These are phyloP conservation scores for Protonemura montana DNA, from an alignment of 2,888 invertebrate species.

Conservation along the genomic window DNA sequence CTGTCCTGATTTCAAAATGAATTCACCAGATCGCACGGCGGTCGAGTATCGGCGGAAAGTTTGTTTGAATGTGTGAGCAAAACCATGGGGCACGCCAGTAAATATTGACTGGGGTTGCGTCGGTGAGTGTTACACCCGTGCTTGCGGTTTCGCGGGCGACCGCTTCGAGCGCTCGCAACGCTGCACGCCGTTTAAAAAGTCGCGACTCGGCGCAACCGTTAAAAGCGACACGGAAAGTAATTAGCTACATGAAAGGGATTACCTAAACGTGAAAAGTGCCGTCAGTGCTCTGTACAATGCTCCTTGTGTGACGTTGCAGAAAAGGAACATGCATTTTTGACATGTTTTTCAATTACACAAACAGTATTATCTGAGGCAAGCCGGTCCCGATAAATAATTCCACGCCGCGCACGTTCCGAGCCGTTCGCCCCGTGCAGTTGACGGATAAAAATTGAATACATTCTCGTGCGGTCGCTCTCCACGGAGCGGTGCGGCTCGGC, in stretches of 20 bases:
- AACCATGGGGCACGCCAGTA: neutral
- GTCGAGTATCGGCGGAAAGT: neutral
- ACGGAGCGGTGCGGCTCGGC: neutral
- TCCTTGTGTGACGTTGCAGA: neutral
- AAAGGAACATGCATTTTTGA: neutral
- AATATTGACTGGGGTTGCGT: neutral
- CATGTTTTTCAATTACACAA: conserved; percentile 1
- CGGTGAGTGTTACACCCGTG: too few species aligned
- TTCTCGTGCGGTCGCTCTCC: neutral
- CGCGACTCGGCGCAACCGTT: too few species aligned
- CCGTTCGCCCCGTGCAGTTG: conserved; percentile 7
- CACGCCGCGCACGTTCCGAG: neutral
- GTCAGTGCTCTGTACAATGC: neutral
- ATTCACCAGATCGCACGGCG: neutral
- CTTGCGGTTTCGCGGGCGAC: too few species aligned
- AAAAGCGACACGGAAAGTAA: too few species aligned
- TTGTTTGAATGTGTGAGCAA: neutral
- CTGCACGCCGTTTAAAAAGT: too few species aligned
- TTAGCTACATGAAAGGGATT: too few species aligned
- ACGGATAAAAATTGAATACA: conserved; percentile 29
- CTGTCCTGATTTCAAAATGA: neutral
- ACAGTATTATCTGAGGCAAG: neutral
- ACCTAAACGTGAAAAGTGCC: too few species aligned
- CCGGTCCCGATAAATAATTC: neutral
- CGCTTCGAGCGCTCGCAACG: too few species aligned